Conservation (phyloP, 2,797 vertebrate genomes). For the Characodon lateralis region DNA sequence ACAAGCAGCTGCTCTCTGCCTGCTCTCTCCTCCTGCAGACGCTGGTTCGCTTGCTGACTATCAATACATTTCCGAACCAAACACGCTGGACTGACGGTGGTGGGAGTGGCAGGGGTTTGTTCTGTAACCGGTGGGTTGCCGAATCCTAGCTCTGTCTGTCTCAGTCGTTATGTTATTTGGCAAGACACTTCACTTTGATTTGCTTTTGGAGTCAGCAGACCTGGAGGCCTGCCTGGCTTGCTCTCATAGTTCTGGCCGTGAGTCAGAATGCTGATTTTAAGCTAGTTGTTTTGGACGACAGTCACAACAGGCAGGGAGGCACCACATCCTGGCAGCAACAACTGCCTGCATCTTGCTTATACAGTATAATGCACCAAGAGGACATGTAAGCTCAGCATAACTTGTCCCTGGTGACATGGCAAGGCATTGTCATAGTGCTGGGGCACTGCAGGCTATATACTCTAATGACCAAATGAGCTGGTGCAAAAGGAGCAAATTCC, state of each 20-base stretch:
- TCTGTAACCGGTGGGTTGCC: too few relatives aligned
- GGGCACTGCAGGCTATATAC: conserved; percentile 27
- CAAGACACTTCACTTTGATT: conserved; percentile 25
- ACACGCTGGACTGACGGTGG: too few relatives aligned
- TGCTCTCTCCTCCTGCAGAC: too few relatives aligned
- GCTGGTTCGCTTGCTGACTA: too few relatives aligned
- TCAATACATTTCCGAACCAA: too few relatives aligned
- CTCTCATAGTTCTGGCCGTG: conserved; percentile 3
- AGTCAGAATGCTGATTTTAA: conserved; percentile 12
- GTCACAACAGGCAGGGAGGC: conserved; percentile 8
- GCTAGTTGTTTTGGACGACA: conserved; percentile 7
- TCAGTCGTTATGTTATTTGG: too few relatives aligned
- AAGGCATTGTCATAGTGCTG: conserved; percentile 21
- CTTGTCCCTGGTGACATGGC: conserved; percentile 35
- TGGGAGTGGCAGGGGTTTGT: too few relatives aligned
- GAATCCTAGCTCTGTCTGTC: too few relatives aligned
- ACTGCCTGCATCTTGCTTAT: conserved; percentile 7
- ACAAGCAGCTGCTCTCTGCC: too few relatives aligned
- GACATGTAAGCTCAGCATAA: background rate
- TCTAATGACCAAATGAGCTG: conserved; percentile 58
- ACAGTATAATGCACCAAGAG: conserved; percentile 7
- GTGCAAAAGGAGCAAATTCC: conserved; percentile 50
- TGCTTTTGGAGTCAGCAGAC: conserved; percentile 38
- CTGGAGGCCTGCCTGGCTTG: conserved; percentile 6
- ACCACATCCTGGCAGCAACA: conserved; percentile 13